phyloP scores from a whole-genome alignment of 2,888 invertebrate species.

The Drepanosiphum platanoidis region DNA sequence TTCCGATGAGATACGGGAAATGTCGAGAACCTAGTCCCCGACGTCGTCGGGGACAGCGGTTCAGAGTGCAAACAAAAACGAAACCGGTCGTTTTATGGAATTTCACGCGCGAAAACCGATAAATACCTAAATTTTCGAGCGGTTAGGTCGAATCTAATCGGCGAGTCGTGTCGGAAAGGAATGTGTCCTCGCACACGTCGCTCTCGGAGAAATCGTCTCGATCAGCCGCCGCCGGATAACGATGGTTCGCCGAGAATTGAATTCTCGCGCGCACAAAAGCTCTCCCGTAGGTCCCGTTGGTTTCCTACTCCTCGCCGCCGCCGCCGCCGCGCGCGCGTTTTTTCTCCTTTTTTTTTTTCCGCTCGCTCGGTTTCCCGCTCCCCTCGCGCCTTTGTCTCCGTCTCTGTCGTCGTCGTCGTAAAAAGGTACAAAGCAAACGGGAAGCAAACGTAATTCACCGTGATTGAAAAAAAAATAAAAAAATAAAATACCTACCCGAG shows the following conservation, averaged over 20 bases:
- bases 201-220: background rate
- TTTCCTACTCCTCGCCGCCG: no score
- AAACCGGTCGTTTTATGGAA: no score
- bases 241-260: conserved; percentile 21
- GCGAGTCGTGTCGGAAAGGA: no score
- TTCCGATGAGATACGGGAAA: no score
- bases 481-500: background rate
- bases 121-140: no score
- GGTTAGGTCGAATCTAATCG: no score
- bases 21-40: no score
- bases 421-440: conserved; percentile 17
- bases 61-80: no score
- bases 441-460: conserved; percentile 38
- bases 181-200: no score
- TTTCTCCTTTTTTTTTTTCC: background rate
- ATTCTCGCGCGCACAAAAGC: conserved; percentile 5
- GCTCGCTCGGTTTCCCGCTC: background rate
- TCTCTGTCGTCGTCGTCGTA: background rate
- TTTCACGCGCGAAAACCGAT: no score
- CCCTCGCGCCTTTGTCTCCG: background rate
- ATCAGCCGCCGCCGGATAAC: background rate
- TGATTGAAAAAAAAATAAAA: conserved; percentile 46
- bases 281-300: conserved; percentile 11
- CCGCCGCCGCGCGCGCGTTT: background rate
- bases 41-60: no score